A percentile compares a stretch with the other conserved stretches of the same genome.
Conservation (phyloP, 1,140 invertebrate species). For the Protaetia brevitarsis region DNA sequence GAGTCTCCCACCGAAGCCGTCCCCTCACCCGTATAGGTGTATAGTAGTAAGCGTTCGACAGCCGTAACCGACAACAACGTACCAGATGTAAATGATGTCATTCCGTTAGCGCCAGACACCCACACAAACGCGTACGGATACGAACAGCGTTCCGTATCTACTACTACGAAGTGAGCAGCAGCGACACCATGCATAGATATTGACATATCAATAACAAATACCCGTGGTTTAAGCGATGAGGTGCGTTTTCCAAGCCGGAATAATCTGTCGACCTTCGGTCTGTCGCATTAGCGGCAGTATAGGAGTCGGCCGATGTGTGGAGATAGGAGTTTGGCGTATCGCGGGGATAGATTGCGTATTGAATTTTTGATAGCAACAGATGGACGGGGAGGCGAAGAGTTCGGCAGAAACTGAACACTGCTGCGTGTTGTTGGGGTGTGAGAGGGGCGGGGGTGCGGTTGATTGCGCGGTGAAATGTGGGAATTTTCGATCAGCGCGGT, state of each 20-base stretch:
- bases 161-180: too few species aligned
- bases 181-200: background rate
- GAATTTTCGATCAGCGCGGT: slow-evolving; percentile 8
- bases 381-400: too few species aligned
- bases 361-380: slow-evolving; percentile 4
- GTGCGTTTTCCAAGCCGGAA: too few species aligned
- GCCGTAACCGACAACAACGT: background rate
- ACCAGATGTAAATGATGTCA: slow-evolving; percentile 13
- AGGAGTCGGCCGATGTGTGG: background rate
- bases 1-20: background rate
- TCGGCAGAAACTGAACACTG: too few species aligned
- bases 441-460: background rate
- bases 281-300: background rate
- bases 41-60: too few species aligned
- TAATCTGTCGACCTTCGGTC: too few species aligned
- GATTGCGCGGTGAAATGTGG: background rate
- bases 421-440: background rate
- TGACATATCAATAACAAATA: slow-evolving; percentile 16
- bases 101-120: slow-evolving; percentile 1
- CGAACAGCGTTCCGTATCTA: too few species aligned
- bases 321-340: background rate
- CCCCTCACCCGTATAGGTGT: too few species aligned
- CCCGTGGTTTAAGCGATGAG: too few species aligned
- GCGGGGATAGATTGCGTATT: background rate
- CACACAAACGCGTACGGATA: too few species aligned